Conservation (phyloP, 2,888 invertebrate genomes). For the Polydrusus tereticollis region DNA sequence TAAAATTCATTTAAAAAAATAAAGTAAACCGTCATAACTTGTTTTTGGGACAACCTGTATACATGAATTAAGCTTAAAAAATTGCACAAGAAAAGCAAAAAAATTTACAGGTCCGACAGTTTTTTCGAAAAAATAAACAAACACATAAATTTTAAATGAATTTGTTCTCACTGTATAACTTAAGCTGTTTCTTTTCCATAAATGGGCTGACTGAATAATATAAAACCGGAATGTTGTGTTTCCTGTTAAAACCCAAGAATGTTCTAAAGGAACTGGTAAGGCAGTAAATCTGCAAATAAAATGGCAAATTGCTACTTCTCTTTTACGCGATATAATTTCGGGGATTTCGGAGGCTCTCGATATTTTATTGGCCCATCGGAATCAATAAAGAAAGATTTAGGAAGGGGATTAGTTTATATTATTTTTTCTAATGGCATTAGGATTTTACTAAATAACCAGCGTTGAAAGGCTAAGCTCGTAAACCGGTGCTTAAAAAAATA, state of each 20-base stretch:
- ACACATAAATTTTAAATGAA: no score
- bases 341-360: slow-evolving; percentile 6
- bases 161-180: no score
- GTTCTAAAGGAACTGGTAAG: not conserved
- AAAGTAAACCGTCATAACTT: no score
- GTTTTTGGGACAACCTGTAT: no score
- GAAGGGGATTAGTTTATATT: not conserved
- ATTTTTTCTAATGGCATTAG: not conserved
- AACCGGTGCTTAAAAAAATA: no score
- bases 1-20: no score
- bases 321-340: slow-evolving; percentile 1
- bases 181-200: not conserved
- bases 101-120: no score
- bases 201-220: not conserved
- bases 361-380: slow-evolving; percentile 1
- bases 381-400: slow-evolving; percentile 15
- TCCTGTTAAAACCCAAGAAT: not conserved
- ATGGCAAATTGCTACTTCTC: slow-evolving; percentile 2
- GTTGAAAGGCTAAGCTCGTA: not conserved
- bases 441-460: not conserved
- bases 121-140: no score
- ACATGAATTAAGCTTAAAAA: no score
- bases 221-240: not conserved
- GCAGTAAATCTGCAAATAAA: slow-evolving; percentile 11
- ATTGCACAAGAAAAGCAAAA: no score